phyloP scores from a whole-genome alignment of 2,888 invertebrate species.

The Ellobium chinense region DNA sequence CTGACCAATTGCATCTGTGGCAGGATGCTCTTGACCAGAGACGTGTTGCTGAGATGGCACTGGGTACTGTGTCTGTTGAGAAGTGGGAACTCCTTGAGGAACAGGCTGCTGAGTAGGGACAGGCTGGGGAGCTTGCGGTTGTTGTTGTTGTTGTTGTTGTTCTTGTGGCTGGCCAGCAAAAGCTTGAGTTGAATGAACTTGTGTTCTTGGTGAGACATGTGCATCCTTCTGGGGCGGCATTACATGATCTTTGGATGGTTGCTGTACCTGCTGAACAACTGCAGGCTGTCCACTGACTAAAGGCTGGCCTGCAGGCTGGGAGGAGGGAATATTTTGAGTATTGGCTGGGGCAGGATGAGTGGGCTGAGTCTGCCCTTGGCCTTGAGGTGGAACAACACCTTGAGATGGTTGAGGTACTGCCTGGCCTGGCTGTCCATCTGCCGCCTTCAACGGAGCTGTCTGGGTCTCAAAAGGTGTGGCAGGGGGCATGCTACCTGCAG shows the following conservation, averaged over 20 bases:
- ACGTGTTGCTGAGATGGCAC: background rate
- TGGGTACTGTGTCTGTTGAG: constrained; percentile 39
- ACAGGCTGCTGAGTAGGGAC: constrained; percentile 31
- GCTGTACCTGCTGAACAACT: background rate
- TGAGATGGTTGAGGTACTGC: background rate
- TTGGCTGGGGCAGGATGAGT: background rate
- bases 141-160: background rate
- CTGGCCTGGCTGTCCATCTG: constrained; percentile 16
- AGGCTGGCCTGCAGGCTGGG: background rate
- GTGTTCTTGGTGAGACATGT: constrained; percentile 24
- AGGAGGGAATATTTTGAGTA: background rate
- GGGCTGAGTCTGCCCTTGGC: constrained; percentile 3
- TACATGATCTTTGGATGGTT: background rate
- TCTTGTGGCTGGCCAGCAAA: background rate
- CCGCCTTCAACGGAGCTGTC: background rate
- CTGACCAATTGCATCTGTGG: background rate
- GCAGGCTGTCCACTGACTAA: background rate
- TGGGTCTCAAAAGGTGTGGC: constrained; percentile 36
- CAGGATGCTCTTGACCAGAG: background rate
- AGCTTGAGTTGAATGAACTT: no score
- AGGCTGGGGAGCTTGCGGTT: constrained; percentile 10
- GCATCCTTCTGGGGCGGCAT: constrained; percentile 12
- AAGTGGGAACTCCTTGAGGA: constrained; percentile 41
- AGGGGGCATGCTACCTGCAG: no score
- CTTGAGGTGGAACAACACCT: background rate